Conservation (phyloP, 2,113 vertebrate genomes). For the Heterotilapia buettikoferi region DNA sequence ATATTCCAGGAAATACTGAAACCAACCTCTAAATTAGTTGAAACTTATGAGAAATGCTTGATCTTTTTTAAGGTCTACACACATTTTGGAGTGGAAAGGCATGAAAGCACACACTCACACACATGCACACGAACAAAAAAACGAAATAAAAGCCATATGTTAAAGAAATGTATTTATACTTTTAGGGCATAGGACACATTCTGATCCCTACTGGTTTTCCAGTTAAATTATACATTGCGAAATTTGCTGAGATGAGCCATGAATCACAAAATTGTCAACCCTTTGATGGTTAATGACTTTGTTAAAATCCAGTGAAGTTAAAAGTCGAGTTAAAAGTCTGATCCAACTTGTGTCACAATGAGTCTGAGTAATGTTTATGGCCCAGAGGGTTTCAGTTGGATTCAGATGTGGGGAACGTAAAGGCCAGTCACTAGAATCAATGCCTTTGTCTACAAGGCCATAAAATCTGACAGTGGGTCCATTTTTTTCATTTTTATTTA, state of each 20-base stretch:
- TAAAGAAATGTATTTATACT: background rate
- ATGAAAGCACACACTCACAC: background rate
- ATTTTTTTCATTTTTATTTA: background rate
- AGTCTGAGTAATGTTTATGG: background rate
- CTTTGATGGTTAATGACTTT: background rate
- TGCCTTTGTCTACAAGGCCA: background rate
- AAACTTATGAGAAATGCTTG: background rate
- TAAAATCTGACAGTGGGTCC: background rate
- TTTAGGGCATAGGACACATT: background rate
- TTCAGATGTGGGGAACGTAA: background rate
- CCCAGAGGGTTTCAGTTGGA: background rate
- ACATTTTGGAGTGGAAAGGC: background rate
- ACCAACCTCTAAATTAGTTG: background rate
- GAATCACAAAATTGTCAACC: background rate
- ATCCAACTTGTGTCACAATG: background rate
- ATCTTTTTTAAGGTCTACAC: background rate
- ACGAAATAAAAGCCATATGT: background rate
- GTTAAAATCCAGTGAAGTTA: background rate
- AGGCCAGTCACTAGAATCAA: background rate
- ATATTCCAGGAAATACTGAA: constrained; percentile 1
- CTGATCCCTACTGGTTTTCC: background rate
- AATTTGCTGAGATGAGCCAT: background rate
- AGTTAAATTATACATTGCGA: background rate
- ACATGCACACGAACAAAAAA: background rate
- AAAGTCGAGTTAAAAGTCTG: background rate